These are phyloP conservation scores for Liparis tanakae DNA, from an alignment of 2,797 vertebrate species.

Conservation along the genomic window DNA sequence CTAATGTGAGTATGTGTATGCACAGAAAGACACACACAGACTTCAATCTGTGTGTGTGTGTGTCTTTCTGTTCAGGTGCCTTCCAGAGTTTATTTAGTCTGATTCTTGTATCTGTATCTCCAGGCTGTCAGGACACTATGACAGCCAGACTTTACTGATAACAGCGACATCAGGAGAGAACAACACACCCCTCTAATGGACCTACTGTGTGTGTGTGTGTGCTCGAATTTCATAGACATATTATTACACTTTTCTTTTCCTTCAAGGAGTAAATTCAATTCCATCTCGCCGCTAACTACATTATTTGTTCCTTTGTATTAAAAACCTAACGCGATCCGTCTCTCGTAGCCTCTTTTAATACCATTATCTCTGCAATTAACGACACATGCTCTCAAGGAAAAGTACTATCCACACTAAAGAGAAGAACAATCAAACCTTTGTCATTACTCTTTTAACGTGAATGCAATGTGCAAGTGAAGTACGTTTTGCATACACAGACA, in stretches of 20 bases:
- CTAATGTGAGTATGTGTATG: neutral
- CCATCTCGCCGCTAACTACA: conserved; percentile 15
- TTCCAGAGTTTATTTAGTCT: conserved; percentile 58
- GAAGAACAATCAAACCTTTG: neutral
- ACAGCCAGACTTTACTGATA: conserved; percentile 60
- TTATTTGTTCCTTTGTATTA: conserved; percentile 46
- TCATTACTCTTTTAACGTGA: neutral
- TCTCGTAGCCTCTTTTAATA: conserved; percentile 34
- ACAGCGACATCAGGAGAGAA: conserved; percentile 46
- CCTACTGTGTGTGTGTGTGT: conserved; percentile 2
- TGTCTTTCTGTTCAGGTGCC: conserved; percentile 44
- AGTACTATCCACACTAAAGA: neutral
- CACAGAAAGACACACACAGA: conserved; percentile 2
- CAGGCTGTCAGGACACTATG: conserved; percentile 46
- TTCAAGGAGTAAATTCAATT: conserved; percentile 35
- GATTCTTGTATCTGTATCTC: conserved; percentile 58
- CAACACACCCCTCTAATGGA: conserved; percentile 49
- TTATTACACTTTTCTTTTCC: conserved; percentile 55
- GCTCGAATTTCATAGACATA: conserved; percentile 42
- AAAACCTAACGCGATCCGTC: conserved; percentile 4
- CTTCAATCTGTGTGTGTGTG: too few relatives aligned
- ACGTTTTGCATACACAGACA: neutral
- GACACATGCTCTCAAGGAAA: conserved; percentile 2
- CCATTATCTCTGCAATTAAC: conserved; percentile 2
- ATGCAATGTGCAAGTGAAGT: neutral